These are phyloP conservation scores for Tipula helvola DNA, from an alignment of 2,888 invertebrate species.

Conservation along the genomic window DNA sequence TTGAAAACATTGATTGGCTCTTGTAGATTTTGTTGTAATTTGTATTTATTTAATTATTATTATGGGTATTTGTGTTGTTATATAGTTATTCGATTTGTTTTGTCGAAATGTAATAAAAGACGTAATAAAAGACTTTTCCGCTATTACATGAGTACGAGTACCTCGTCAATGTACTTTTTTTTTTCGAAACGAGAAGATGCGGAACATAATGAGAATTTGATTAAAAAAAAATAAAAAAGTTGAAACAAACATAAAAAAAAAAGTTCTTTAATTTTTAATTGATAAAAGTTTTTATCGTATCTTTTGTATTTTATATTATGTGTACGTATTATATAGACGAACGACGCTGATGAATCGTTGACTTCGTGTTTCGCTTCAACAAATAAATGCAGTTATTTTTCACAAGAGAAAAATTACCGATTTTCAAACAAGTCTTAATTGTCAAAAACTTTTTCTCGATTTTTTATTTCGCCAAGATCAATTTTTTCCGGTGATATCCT, in stretches of 20 bases:
- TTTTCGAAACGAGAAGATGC: background rate
- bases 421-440: background rate
- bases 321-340: background rate
- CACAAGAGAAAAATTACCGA: background rate
- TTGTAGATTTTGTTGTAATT: background rate
- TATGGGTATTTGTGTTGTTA: background rate
- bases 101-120: background rate
- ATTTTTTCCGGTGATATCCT: background rate
- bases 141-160: background rate
- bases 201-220: background rate
- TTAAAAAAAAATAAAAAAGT: background rate
- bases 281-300: background rate
- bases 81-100: background rate
- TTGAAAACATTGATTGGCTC: constrained; percentile 4
- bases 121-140: background rate
- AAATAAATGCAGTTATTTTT: background rate
- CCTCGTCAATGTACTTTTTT: background rate
- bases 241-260: background rate
- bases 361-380: background rate
- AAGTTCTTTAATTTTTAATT: background rate
- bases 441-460: background rate
- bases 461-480: background rate
- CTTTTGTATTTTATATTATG: background rate
- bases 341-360: background rate
- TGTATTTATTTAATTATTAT: background rate